These are phyloP conservation scores for Scolopax mira DNA, from an alignment of 2,113 vertebrate species.

Conservation along the genomic window DNA sequence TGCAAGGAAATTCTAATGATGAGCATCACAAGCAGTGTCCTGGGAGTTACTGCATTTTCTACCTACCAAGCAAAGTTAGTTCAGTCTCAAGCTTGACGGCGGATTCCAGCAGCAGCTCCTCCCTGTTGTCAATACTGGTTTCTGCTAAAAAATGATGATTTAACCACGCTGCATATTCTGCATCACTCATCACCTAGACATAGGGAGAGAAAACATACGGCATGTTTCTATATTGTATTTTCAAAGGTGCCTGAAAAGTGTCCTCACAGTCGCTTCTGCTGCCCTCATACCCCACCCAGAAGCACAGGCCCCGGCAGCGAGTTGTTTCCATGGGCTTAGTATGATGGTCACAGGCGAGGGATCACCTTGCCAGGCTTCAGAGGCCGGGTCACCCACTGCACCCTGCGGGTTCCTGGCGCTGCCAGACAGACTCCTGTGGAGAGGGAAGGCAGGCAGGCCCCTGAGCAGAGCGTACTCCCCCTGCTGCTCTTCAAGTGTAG, in stretches of 20 bases:
- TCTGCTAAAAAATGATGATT: constrained; percentile 84
- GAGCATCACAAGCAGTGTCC: background rate
- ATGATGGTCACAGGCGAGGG: rapidly evolving
- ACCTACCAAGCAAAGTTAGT: constrained; percentile 88
- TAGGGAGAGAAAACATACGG: background rate
- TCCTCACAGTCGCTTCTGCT: background rate
- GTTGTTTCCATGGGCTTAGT: background rate
- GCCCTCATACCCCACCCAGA: background rate
- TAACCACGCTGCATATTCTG: constrained; percentile 87
- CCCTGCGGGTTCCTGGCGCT: background rate
- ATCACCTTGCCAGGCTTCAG: background rate
- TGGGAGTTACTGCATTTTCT: background rate
- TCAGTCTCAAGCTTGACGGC: constrained; percentile 84
- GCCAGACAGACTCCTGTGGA: background rate
- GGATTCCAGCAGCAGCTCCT: constrained; percentile 87
- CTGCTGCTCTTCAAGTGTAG: background rate
- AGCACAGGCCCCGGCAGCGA: background rate
- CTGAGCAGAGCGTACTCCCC: background rate
- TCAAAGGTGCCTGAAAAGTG: background rate
- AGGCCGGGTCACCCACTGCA: background rate
- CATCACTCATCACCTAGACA: constrained; percentile 83
- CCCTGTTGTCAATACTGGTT: constrained; percentile 89
- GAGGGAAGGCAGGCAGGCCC: background rate
- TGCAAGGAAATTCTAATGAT: background rate
- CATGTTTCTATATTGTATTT: background rate